Percentiles rank a stretch among this genome's conserved stretches.
Evolutionary conservation across 2,113 vertebrate species (phyloP).

Genomic region (Lanius ludovicianus): DNA sequence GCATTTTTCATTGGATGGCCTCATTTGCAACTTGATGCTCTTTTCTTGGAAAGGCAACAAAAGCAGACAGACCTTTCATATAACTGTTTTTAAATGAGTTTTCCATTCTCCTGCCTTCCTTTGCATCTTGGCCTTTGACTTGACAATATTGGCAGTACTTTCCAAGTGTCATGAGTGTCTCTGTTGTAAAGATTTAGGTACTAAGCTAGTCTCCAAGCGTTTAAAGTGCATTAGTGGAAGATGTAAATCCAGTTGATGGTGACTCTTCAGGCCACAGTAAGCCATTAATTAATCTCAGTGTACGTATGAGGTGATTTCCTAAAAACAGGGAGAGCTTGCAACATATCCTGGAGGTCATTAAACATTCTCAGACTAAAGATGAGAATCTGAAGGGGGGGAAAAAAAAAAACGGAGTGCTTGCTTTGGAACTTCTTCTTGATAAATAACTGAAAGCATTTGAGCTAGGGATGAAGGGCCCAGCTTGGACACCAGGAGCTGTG

Average conservation of each 20-base stretch:
- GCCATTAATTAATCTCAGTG: background rate
- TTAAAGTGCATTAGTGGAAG: background rate
- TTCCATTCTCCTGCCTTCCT: background rate
- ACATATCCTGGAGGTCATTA: background rate
- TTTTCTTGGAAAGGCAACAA: background rate
- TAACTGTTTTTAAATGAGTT: background rate
- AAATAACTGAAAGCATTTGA: background rate
- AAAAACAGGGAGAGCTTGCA: background rate
- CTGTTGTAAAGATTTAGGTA: background rate
- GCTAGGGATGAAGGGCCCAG: background rate
- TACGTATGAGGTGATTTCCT: background rate
- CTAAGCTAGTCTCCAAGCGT: background rate
- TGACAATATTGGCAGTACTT: background rate
- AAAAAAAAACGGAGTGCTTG: background rate
- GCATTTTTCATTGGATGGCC: background rate
- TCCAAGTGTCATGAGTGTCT: background rate
- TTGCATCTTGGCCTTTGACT: background rate
- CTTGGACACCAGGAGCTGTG: background rate
- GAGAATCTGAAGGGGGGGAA: background rate
- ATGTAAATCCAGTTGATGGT: background rate
- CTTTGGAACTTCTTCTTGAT: background rate
- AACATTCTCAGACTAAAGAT: background rate
- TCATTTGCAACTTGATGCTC: background rate
- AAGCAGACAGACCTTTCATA: background rate
- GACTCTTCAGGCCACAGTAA: background rate